Evolutionary conservation across 1,140 invertebrate species (phyloP).

Genomic region (Leptinotarsa undecemlineata): DNA sequence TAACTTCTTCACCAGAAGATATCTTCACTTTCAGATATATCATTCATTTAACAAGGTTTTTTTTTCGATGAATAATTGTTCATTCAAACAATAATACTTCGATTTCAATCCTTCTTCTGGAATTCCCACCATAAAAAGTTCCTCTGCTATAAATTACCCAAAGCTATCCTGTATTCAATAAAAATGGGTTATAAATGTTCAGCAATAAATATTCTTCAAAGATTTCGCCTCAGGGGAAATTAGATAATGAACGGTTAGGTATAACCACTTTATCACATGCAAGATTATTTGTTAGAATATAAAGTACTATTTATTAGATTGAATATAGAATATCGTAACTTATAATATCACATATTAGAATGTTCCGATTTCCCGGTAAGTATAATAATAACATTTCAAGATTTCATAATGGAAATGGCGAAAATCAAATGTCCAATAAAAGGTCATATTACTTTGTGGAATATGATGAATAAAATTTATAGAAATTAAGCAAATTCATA

Average conservation of each 20-base stretch:
- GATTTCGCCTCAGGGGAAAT: not conserved
- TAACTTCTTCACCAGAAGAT: no score
- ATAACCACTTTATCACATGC: constrained; percentile 1
- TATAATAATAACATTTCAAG: no score
- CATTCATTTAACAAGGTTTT: no score
- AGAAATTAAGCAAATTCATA: no score
- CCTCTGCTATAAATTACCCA: not conserved
- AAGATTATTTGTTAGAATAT: not conserved
- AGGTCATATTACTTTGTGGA: no score
- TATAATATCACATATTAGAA: not conserved
- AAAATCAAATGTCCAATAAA: no score
- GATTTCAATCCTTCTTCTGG: no score
- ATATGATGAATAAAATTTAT: no score
- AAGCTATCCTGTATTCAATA: not conserved
- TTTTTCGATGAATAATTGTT: no score
- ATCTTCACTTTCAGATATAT: no score
- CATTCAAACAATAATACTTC: no score
- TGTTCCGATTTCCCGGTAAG: not conserved
- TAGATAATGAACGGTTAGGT: constrained; percentile 2
- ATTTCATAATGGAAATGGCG: no score
- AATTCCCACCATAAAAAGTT: not conserved
- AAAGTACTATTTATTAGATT: not conserved
- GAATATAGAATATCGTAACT: constrained; percentile 1
- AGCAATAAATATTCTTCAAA: constrained; percentile 8
- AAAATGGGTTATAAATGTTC: not conserved